These are phyloP conservation scores for Serinus canaria DNA, from an alignment of 2,113 vertebrate species.

Conservation along the genomic window DNA sequence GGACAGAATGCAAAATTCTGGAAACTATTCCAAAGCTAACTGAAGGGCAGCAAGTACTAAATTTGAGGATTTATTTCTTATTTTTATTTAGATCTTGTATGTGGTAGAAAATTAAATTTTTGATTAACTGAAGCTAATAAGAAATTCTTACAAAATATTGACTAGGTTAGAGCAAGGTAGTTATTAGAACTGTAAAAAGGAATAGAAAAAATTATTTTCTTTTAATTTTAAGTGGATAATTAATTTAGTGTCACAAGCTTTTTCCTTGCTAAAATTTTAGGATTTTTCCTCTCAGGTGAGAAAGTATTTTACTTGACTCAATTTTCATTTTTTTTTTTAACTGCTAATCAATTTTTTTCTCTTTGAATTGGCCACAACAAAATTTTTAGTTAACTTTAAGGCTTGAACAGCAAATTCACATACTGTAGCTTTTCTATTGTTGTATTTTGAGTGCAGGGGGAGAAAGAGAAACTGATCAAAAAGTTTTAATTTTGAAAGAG, in stretches of 20 bases:
- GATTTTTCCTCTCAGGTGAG: neutral
- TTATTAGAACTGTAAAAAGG: neutral
- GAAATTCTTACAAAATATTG: neutral
- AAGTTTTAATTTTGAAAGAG: neutral
- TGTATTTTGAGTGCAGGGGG: neutral
- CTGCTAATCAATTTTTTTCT: neutral
- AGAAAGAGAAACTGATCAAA: neutral
- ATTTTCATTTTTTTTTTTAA: neutral
- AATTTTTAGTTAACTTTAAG: neutral
- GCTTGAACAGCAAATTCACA: neutral
- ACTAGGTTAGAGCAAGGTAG: neutral
- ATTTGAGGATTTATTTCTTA: neutral
- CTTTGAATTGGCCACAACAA: neutral
- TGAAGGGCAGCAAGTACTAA: neutral
- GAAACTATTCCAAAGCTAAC: neutral
- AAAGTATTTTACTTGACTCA: neutral
- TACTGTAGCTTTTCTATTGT: neutral
- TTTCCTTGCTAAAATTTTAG: neutral
- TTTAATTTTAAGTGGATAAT: neutral
- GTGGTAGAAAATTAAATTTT: neutral
- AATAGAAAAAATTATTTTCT: neutral
- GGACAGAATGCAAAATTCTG: neutral
- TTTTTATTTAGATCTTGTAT: neutral
- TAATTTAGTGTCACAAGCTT: neutral
- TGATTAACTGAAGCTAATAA: neutral